A percentile compares a stretch with the other conserved stretches of the same genome.
Conservation (phyloP, 35 echinoderm and acorn worm genomes). For the Chiridota heheva region DNA sequence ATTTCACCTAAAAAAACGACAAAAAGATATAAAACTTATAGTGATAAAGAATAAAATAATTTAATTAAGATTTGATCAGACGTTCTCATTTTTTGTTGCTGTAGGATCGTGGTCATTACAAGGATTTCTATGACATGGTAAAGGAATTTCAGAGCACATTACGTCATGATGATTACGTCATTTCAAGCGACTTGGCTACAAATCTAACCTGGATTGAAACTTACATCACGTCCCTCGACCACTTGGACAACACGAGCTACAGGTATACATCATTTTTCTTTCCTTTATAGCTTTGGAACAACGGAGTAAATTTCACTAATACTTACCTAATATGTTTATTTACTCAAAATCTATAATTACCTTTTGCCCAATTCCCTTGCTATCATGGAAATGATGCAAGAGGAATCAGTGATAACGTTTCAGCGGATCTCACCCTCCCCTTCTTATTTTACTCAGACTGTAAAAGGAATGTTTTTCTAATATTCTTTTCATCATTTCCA, state of each 20-base stretch:
- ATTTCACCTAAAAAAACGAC: too few relatives aligned
- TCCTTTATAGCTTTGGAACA: neutral
- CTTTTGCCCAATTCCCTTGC: neutral
- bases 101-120: constrained; percentile 71
- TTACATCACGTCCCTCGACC: constrained; percentile 75
- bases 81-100: neutral
- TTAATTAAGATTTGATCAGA: too few relatives aligned
- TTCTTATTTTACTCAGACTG: too few relatives aligned
- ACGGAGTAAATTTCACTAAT: neutral
- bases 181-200: constrained; percentile 84
- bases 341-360: neutral
- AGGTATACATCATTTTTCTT: constrained; percentile 26
- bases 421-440: neutral
- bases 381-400: neutral
- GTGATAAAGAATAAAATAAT: too few relatives aligned
- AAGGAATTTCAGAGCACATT: constrained; percentile 94
- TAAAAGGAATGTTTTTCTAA: too few relatives aligned
- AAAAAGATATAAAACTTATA: too few relatives aligned
- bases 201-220: constrained; percentile 92
- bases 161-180: constrained; percentile 93
- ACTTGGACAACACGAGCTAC: constrained; percentile 88
- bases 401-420: neutral
- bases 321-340: neutral
- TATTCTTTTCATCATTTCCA: too few relatives aligned
- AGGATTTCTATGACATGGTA: constrained; percentile 97